phyloP scores from a whole-genome alignment of 2,888 invertebrate species.

The Magallana nippona region DNA sequence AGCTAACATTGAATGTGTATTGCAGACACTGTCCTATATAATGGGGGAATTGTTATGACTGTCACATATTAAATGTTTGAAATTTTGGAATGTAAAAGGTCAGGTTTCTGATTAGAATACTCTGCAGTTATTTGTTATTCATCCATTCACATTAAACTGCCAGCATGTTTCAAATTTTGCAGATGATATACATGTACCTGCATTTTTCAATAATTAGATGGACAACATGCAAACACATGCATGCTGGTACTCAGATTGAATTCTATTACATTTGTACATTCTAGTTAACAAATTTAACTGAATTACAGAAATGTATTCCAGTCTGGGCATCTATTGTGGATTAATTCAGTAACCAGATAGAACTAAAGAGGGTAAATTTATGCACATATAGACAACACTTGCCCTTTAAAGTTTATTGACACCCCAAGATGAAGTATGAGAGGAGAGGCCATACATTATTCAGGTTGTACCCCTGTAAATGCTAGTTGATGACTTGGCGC shows the following conservation, averaged over 20 bases:
- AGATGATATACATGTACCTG: background rate
- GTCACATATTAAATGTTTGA: background rate
- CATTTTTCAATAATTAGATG: background rate
- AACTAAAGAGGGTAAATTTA: background rate
- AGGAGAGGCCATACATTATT: background rate
- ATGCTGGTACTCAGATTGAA: too few relatives aligned
- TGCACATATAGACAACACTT: background rate
- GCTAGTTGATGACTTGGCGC: constrained; percentile 3
- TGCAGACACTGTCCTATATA: too few relatives aligned
- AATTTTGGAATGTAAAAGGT: constrained; percentile 6
- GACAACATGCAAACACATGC: too few relatives aligned
- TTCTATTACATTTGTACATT: too few relatives aligned
- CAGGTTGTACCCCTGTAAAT: background rate
- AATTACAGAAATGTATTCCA: too few relatives aligned
- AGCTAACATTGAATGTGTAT: too few relatives aligned
- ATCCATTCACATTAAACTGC: background rate
- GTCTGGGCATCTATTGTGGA: background rate
- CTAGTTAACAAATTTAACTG: too few relatives aligned
- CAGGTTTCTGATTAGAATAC: constrained; percentile 12
- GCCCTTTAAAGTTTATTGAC: constrained; percentile 25
- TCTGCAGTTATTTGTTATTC: background rate
- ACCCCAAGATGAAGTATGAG: background rate
- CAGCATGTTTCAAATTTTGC: constrained; percentile 10
- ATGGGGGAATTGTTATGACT: background rate
- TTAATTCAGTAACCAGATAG: background rate